Percentiles rank a stretch among this genome's conserved stretches.
phyloP scores from a whole-genome alignment of 2,797 vertebrate genomes.

The Vireo griseus region DNA sequence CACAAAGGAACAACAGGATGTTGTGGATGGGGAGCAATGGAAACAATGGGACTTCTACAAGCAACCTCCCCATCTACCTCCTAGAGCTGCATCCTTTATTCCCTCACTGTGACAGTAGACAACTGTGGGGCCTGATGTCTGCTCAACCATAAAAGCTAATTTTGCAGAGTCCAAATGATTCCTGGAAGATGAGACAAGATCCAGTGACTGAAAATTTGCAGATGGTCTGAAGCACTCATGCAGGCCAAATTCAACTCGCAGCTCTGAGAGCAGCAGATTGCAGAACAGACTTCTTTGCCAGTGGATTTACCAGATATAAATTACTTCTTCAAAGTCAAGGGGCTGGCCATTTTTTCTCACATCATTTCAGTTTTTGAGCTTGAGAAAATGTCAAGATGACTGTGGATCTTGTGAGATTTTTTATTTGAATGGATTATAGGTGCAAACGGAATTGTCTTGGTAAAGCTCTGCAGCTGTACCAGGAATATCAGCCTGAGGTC shows the following conservation, averaged over 20 bases:
- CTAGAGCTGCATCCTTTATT: background rate
- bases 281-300: background rate
- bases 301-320: background rate
- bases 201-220: background rate
- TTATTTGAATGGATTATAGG: background rate
- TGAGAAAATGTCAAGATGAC: background rate
- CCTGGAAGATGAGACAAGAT: background rate
- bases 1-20: rapidly evolving
- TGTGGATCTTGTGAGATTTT: background rate
- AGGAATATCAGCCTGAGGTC: background rate
- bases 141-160: background rate
- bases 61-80: background rate
- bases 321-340: background rate
- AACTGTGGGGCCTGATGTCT: rapidly evolving
- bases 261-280: background rate
- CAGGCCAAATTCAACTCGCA: background rate
- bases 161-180: background rate
- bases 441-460: background rate
- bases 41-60: background rate
- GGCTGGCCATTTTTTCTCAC: background rate
- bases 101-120: background rate
- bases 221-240: background rate
- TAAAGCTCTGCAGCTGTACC: rapidly evolving
- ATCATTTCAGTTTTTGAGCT: background rate
- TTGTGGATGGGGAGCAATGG: background rate